phyloP scores from a whole-genome alignment of 2,888 invertebrate genomes.

The Prosopocoilus inquinatus region DNA sequence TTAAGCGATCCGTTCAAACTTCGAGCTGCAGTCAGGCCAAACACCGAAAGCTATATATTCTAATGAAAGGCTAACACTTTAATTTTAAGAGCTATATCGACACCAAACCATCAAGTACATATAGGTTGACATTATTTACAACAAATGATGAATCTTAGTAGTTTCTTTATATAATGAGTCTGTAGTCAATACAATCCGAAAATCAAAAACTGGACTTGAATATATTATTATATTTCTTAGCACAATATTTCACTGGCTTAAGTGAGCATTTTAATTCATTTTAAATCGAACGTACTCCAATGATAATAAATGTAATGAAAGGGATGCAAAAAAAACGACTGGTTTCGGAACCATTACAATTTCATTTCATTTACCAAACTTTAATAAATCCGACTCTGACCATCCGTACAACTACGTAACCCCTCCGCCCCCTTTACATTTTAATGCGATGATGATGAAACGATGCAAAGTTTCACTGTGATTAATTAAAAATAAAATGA shows the following conservation, averaged over 20 bases:
- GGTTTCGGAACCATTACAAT: conserved; percentile 10
- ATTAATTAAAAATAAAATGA: too few relatives aligned
- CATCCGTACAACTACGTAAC: too few relatives aligned
- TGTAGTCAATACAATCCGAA: too few relatives aligned
- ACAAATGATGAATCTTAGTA: conserved; percentile 5
- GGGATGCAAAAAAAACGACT: conserved; percentile 5
- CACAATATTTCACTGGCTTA: conserved; percentile 16
- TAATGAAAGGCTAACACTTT: conserved; percentile 32
- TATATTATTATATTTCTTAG: conserved; percentile 7
- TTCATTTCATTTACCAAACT: background rate
- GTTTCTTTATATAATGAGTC: too few relatives aligned
- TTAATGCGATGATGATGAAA: too few relatives aligned
- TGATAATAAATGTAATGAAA: conserved; percentile 13
- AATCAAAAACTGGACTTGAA: too few relatives aligned
- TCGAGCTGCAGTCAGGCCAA: conserved; percentile 20
- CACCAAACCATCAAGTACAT: conserved; percentile 32
- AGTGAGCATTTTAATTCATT: conserved; percentile 4
- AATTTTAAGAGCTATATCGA: conserved; percentile 28
- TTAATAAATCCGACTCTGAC: too few relatives aligned
- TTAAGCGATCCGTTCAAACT: background rate
- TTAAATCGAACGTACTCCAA: conserved; percentile 12
- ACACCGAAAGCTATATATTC: conserved; percentile 28
- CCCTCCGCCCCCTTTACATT: too few relatives aligned
- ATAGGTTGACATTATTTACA: conserved; percentile 20
- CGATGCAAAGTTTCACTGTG: too few relatives aligned